Base-by-base conservation (phyloP, 2,888 invertebrate genomes). In the Saturnia pavonia region DNA sequence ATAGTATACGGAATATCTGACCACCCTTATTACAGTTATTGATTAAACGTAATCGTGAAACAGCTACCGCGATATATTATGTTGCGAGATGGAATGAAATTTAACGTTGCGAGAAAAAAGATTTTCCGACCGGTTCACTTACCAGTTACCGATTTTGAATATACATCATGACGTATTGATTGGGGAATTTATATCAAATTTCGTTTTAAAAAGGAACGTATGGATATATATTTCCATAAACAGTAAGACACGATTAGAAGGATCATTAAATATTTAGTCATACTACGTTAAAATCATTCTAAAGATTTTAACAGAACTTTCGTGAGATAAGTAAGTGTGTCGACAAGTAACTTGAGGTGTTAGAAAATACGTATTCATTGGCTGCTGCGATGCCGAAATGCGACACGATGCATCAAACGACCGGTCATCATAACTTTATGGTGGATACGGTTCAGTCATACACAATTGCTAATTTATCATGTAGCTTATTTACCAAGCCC, bases 11-110 rank as follows among this genome's bases (percentile, higher is more conserved):
- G 34, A 34, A 11, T 14, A 27, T 25, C 25, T 14, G 57, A 60
- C 25, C 14, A 3, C 57, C 57, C 25, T 27, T 60, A 27, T 60
- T 60, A 60, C 12, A 25, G 19, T 14, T 60, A 60, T 60, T 60
- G 57, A 60, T 60, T 60, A 60, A 60, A 60, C 12, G 57, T 60
- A 60, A 60, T 27, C 27, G 27, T 27, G 57, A 14, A 60, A 60
- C 57, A 60, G 57, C 27, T 60, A 60, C 57, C 27, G 27, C 57
- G 57, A 60, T 27, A 60, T 60, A 34, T 34, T 34, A 27, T 25
- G 57, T 60, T 27, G 57, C 25, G 12, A 12, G 57, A 57, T 22
- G 25, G 25, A 57, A 25, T 57, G 22, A 57, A 25, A 57, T 25
- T n/a, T n/a, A n/a, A n/a, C n/a, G 25, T 57, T 25, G 9, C 57